Percentiles rank a stretch among this genome's conserved stretches.
Conservation (phyloP, 2,797 vertebrate species). For the Chiroxiphia lanceolata region DNA sequence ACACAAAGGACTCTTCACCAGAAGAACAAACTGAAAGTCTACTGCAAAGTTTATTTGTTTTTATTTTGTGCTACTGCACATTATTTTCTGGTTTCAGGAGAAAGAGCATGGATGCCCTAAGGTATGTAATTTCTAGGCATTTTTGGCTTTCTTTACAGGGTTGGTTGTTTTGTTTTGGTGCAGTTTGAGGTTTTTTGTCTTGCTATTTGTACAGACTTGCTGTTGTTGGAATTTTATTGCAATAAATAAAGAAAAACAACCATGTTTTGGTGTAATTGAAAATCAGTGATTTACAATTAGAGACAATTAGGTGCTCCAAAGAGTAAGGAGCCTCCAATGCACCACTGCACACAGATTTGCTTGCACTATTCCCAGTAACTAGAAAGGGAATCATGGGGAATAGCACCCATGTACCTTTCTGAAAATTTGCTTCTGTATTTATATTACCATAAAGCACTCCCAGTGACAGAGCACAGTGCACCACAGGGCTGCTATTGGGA, state of each 20-base stretch:
- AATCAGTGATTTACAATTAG: background rate
- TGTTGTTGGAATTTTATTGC: background rate
- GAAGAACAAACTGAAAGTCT: slow-evolving; percentile 82
- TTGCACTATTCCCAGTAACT: background rate
- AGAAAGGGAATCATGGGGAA: background rate
- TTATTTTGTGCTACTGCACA: background rate
- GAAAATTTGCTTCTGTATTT: background rate
- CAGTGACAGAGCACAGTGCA: background rate
- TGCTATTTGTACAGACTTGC: slow-evolving; percentile 70
- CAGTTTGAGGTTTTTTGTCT: background rate
- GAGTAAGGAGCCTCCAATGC: background rate
- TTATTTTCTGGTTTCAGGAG: slow-evolving; percentile 42
- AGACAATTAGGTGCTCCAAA: background rate
- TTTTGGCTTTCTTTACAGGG: background rate
- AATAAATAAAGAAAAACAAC: background rate
- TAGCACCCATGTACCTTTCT: background rate
- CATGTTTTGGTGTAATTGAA: background rate
- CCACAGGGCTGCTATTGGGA: background rate
- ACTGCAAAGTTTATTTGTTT: slow-evolving; percentile 40
- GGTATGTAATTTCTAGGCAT: background rate
- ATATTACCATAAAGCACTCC: background rate
- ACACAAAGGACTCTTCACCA: slow-evolving; percentile 81
- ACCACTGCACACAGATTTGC: background rate
- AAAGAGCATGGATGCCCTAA: background rate
- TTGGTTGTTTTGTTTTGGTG: background rate